Conservation (phyloP, 2,888 invertebrate genomes). For the Eurytoma adleriae region DNA sequence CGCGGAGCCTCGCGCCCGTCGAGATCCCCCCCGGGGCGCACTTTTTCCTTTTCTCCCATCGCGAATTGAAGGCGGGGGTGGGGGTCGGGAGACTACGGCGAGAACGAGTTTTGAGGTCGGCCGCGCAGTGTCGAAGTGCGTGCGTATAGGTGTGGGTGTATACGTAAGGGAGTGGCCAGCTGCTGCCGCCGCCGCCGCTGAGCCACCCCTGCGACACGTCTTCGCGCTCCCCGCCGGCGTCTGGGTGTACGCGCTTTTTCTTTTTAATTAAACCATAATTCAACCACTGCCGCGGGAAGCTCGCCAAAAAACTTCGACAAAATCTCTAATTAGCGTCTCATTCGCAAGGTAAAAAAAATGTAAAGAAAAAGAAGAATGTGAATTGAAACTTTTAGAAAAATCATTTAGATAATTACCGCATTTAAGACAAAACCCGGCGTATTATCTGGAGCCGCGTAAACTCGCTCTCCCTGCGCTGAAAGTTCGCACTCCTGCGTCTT, state of each 20-base stretch:
- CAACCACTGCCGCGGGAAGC: too few species aligned
- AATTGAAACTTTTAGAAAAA: background rate
- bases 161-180: conserved; percentile 51
- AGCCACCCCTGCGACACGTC: conserved; percentile 10
- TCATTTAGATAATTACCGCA: conserved; percentile 36
- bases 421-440: conserved; percentile 23
- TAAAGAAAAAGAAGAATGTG: background rate
- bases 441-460: conserved; percentile 28
- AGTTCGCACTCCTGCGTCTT: too few species aligned
- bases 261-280: too few species aligned
- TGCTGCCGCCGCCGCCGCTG: background rate
- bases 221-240: conserved; percentile 8
- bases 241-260: background rate
- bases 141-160: background rate
- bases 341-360: background rate
- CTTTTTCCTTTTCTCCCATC: too few species aligned
- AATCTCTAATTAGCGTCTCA: too few species aligned
- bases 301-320: too few species aligned
- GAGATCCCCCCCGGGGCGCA: too few species aligned
- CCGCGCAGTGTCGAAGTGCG: conserved; percentile 4
- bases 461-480: conserved; percentile 2
- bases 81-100: background rate
- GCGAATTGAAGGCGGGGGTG: background rate
- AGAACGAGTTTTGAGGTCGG: conserved; percentile 20
- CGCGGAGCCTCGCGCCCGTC: too few species aligned